phyloP scores from a whole-genome alignment of 2,113 vertebrate species.

The Rhea americana region DNA sequence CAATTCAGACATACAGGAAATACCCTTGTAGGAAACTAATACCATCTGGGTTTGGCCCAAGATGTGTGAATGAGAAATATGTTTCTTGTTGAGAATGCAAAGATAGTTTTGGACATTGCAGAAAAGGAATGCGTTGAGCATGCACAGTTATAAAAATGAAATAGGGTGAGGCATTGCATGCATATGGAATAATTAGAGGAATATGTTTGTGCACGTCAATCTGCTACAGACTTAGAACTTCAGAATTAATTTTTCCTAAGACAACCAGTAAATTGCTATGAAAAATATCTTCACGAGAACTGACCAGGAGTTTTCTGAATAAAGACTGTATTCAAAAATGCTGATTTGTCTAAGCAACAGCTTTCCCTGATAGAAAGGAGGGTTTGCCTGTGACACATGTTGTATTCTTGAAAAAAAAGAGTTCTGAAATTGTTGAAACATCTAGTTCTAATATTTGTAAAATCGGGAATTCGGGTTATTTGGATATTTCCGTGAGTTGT shows the following conservation, averaged over 20 bases:
- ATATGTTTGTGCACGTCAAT: slow-evolving; percentile 52
- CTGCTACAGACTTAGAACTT: slow-evolving; percentile 24
- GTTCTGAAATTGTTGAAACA: not conserved
- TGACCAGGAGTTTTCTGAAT: slow-evolving; percentile 15
- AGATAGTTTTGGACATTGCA: slow-evolving; percentile 63
- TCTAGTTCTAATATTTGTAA: slow-evolving; percentile 2
- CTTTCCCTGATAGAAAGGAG: not conserved
- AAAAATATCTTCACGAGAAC: not conserved
- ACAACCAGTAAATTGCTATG: slow-evolving; percentile 33
- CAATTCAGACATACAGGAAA: slow-evolving; percentile 61
- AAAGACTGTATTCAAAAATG: slow-evolving; percentile 16
- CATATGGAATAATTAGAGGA: slow-evolving; percentile 63
- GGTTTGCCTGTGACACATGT: not conserved
- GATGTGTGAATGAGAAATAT: slow-evolving; percentile 68
- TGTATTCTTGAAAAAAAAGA: not conserved
- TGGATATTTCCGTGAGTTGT: slow-evolving; percentile 23
- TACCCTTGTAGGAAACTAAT: slow-evolving; percentile 61
- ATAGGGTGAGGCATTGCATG: slow-evolving; percentile 56
- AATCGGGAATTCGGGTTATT: slow-evolving; percentile 15
- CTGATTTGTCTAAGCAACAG: not conserved
- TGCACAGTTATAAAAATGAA: slow-evolving; percentile 66
- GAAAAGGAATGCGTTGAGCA: slow-evolving; percentile 52
- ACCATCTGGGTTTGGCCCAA: slow-evolving; percentile 69
- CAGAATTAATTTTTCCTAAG: slow-evolving; percentile 30
- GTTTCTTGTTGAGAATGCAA: slow-evolving; percentile 65